These are phyloP conservation scores for Cryptomyrus ogoouensis DNA, from an alignment of 2,113 vertebrate species.

Conservation along the genomic window DNA sequence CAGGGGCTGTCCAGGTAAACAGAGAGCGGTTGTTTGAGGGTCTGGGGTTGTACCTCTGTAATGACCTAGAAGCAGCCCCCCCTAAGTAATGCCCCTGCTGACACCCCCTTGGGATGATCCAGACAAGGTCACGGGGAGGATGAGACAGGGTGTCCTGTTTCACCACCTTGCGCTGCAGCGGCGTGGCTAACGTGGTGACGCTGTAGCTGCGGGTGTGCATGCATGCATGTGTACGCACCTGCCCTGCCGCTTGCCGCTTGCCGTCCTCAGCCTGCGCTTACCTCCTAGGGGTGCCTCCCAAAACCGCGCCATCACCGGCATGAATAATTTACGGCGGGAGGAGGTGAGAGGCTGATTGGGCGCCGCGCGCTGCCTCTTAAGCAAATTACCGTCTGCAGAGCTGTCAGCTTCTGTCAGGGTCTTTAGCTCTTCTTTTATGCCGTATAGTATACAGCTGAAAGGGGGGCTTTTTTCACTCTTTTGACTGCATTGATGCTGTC, in stretches of 20 bases:
- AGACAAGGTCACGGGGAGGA: neutral
- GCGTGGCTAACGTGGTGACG: neutral
- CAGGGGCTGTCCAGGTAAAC: neutral
- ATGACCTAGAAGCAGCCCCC: neutral
- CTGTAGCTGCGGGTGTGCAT: neutral
- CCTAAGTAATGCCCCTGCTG: no score
- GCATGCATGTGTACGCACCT: neutral
- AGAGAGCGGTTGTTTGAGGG: neutral
- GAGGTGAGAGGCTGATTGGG: constrained; percentile 25
- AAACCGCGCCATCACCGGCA: neutral
- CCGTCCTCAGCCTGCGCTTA: neutral
- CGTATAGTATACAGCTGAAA: neutral
- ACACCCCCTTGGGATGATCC: neutral
- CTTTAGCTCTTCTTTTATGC: constrained; percentile 16
- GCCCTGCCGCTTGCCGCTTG: neutral
- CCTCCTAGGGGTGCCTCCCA: neutral
- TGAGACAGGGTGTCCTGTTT: neutral
- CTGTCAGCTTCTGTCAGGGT: constrained; percentile 19
- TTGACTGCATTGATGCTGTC: constrained; percentile 5
- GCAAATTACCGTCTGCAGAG: constrained; percentile 18
- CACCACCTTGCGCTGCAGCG: neutral
- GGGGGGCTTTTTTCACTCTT: neutral
- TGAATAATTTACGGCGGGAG: constrained; percentile 34
- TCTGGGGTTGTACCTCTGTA: neutral
- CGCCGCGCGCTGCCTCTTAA: constrained; percentile 14